These are phyloP conservation scores for Suncus etruscus DNA, from an alignment of 2,113 vertebrate genomes.

Conservation along the genomic window DNA sequence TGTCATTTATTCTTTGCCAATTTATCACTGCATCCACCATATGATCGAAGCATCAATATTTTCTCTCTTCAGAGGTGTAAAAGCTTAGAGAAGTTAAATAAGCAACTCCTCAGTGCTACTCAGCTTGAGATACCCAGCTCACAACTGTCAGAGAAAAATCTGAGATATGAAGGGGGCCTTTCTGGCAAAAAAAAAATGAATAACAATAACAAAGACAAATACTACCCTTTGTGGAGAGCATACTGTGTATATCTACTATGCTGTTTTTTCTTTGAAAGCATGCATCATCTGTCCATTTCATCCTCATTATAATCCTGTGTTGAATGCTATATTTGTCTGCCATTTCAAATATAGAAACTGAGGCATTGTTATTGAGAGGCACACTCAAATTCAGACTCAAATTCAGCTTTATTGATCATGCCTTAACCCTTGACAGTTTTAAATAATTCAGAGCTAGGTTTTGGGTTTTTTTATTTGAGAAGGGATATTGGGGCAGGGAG, in stretches of 20 bases:
- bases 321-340: neutral
- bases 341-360: constrained; percentile 41
- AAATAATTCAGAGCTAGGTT: too few species aligned
- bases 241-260: neutral
- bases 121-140: neutral
- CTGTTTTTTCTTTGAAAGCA: neutral
- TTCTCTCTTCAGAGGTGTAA: neutral
- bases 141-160: neutral
- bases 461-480: too few species aligned
- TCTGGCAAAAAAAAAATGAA: constrained; percentile 26
- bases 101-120: neutral
- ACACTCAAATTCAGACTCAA: constrained; percentile 6
- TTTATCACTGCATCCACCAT: neutral
- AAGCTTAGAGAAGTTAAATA: neutral
- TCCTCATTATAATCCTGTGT: neutral
- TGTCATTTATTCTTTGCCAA: neutral
- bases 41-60: too few species aligned
- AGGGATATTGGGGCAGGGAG: too few species aligned
- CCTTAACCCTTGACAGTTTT: too few species aligned
- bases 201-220: neutral
- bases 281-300: neutral
- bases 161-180: constrained; percentile 4
- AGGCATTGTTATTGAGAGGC: constrained; percentile 6
- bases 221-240: neutral
- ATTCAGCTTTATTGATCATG: neutral